Base-by-base conservation (phyloP, 2,113 vertebrate genomes). In the Mormyrus iriodes region DNA sequence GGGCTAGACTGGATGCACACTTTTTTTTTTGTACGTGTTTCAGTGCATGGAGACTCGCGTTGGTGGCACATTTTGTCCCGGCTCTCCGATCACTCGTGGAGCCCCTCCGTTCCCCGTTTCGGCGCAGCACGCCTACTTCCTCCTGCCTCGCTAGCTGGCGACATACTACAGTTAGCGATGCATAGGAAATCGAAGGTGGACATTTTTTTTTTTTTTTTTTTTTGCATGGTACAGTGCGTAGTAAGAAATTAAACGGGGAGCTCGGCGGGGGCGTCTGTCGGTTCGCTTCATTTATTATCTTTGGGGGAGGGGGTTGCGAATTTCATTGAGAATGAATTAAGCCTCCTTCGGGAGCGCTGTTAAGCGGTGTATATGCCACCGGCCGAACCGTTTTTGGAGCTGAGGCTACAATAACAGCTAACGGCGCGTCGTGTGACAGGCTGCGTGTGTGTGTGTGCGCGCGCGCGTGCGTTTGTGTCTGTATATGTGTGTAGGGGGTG, bases 171-270 rank as follows among this genome's bases (percentile, higher is more conserved):
- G 92, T 15, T 94, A 94, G 93, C 95, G 95, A 96, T 95, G 95
- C 95, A 95, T 95, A 93, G 94, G 94, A 95, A 95, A 95, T 94
- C 94, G 95, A 94, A 96, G 95, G 95, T 96, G 96, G 95, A 96
- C 95, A 91, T 94, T 94, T 95, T 93, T n/a, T n/a, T n/a, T n/a
- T 95, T 91, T 93, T 95, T 91, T 95, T 91, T 85, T 93, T 95
- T 91, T 95, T 91, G 85, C 91, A 96, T 94, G 92, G 91, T 92
- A 91, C 93, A 94, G 89, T 94, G 93, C 95, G 94, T 92, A 94
- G 94, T 93, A 92, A 69, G 92, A 91, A 93, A 89, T 83, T 21
- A 48, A 35, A 92, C 89, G 79, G 89, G 27, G 69, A 35, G 31
- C 69, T 15, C 13, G 27, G 69, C 82, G 87, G 69, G 82, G 69